Evolutionary conservation across 2,113 vertebrate genomes (phyloP).

Genomic region (Ptyas mucosa): DNA sequence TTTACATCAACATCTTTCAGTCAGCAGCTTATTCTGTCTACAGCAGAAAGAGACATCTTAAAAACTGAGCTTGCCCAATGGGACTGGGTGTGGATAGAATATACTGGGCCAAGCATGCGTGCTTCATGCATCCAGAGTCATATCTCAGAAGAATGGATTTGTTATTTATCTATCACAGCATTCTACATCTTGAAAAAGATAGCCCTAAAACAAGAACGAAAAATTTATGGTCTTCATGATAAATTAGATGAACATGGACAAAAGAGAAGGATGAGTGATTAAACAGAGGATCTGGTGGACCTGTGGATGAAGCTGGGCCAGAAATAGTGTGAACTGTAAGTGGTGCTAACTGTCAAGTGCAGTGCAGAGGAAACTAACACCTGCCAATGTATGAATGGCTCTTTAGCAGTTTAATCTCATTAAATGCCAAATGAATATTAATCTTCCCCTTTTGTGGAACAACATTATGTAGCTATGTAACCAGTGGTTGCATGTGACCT

Average conservation of each 20-base stretch:
- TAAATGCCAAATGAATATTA: conserved; percentile 32
- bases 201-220: not conserved
- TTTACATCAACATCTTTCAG: not conserved
- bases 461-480: conserved; percentile 3
- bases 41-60: not conserved
- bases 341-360: not conserved
- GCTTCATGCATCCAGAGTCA: not conserved
- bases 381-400: not conserved
- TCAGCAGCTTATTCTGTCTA: not conserved
- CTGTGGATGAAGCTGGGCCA: not conserved
- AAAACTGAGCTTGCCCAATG: not conserved
- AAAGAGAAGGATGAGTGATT: not conserved
- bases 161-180: not conserved
- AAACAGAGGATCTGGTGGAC: not conserved
- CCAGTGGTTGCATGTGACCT: not conserved
- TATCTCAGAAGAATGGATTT: not conserved
- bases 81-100: not conserved
- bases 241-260: not conserved
- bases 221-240: not conserved
- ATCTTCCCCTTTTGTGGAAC: conserved; percentile 4
- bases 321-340: conserved; percentile 4
- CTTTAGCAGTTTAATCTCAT: conserved; percentile 7
- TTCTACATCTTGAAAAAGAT: not conserved
- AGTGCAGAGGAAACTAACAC: not conserved
- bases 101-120: not conserved